These are phyloP conservation scores for Hipparchia semele DNA, from an alignment of 2,888 invertebrate species.

Conservation along the genomic window DNA sequence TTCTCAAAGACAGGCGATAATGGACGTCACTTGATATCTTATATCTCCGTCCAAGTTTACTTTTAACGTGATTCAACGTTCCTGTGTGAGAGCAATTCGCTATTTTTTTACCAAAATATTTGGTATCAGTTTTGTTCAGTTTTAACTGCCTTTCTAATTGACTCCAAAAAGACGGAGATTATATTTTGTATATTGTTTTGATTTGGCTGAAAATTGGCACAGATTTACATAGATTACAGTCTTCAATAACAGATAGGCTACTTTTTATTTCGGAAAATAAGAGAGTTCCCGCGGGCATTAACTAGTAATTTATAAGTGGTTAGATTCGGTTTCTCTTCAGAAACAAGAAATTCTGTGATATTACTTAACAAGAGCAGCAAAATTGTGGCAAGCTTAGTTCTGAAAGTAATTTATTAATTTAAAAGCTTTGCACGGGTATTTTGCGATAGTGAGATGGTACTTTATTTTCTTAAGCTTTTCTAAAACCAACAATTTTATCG, in stretches of 20 bases:
- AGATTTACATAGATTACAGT: no score
- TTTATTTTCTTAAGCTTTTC: not conserved
- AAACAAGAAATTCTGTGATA: conserved; percentile 8
- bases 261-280: no score
- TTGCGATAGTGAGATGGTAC: not conserved
- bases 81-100: conserved; percentile 16
- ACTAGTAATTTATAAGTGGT: not conserved
- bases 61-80: conserved; percentile 37
- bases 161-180: no score
- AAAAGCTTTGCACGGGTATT: conserved; percentile 5
- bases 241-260: no score
- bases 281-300: no score
- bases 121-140: not conserved
- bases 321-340: not conserved
- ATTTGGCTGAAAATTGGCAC: no score
- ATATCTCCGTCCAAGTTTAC: conserved; percentile 44
- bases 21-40: conserved; percentile 61
- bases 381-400: conserved; percentile 9
- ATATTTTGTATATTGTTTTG: no score
- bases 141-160: not conserved
- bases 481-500: not conserved
- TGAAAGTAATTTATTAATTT: conserved; percentile 10
- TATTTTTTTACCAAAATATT: not conserved
- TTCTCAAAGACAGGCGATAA: conserved; percentile 51
- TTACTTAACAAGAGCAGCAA: not conserved